Conservation (phyloP, 2,888 invertebrate species). For the Vannuccia rotundouncinata region DNA sequence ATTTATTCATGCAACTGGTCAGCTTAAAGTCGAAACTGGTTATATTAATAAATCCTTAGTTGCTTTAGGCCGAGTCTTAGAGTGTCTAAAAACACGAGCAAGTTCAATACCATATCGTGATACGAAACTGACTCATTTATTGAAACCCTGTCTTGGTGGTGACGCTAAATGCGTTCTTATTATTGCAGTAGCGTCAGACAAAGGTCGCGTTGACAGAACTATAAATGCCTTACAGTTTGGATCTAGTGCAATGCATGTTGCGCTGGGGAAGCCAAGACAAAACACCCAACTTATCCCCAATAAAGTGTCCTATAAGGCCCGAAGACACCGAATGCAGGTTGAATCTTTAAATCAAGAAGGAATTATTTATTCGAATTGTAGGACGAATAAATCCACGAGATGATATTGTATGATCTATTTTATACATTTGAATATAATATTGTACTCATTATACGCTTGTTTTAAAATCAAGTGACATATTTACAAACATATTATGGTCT, state of each 20-base stretch:
- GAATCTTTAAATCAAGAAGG: too few relatives aligned
- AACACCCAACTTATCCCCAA: conserved; percentile 1
- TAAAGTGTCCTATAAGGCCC: background rate
- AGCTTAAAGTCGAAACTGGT: conserved; percentile 32
- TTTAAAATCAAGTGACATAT: too few relatives aligned
- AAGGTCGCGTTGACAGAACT: background rate
- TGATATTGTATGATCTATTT: too few relatives aligned
- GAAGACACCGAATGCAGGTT: too few relatives aligned
- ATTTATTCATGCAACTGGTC: conserved; percentile 29
- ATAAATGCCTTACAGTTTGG: conserved; percentile 32
- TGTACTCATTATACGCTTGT: too few relatives aligned
- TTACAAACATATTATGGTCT: too few relatives aligned
- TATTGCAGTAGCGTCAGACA: conserved; percentile 6
- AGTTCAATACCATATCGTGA: conserved; percentile 23
- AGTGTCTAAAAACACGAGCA: background rate
- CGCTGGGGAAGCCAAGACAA: conserved; percentile 26
- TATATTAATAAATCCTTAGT: conserved; percentile 30
- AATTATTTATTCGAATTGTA: too few relatives aligned
- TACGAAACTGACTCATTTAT: conserved; percentile 31
- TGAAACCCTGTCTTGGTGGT: conserved; percentile 31
- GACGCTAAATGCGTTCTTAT: conserved; percentile 31
- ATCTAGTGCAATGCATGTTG: conserved; percentile 29
- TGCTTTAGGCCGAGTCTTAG: conserved; percentile 27
- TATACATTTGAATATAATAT: too few relatives aligned
- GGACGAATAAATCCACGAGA: too few relatives aligned